Base-by-base conservation (phyloP, 2,797 vertebrate genomes). In the Buceros bicornis region DNA sequence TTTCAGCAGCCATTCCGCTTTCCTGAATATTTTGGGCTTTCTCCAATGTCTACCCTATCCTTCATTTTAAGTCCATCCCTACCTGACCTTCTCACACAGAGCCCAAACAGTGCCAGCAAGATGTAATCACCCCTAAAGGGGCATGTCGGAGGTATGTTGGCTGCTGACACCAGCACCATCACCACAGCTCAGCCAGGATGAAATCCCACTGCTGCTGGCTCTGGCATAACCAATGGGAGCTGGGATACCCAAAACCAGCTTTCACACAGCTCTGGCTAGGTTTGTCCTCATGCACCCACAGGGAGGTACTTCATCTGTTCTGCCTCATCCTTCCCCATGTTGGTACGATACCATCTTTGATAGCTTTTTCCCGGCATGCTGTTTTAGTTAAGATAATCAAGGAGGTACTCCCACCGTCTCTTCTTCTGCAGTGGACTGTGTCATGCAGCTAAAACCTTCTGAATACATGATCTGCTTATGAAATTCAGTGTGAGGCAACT, bases 401-500 rank as follows among this genome's bases (percentile, higher is more conserved):
- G 60, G 60, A 76, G 45, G 58, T 45, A 35, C 13, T 69, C 65
- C 31, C 2, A 3, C 54, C 58, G 67, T 60, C 64, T 92, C 65
- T 65, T 64, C 71, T 88, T 92, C 66, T 64, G 40, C 51, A 82
- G 60, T 43, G 20, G 79, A 48, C 83, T 71, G 20, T 81, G 77
- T 72, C 77, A 91, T 33, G 76, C 24, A 84, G 81, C 66, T 94
- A 73, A 94, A 93, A 53, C 10, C 37, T 67, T 64, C 82, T 50
- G 87, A 89, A 81, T 67, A 54, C 29, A 73, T 2, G 14, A 80
- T 79, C 70, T 84, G 66, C 91, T 93, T 93, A 93, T 80, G 90
- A 95, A 94, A 96, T 74, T 95, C 91, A 74, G 19, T 11, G 47
- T 47, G 82, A 94, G 90, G 90, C 95, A 95, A 96, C 37, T 86